Conservation (phyloP, 1,140 invertebrate genomes). For the Melipona quadrifasciata region DNA sequence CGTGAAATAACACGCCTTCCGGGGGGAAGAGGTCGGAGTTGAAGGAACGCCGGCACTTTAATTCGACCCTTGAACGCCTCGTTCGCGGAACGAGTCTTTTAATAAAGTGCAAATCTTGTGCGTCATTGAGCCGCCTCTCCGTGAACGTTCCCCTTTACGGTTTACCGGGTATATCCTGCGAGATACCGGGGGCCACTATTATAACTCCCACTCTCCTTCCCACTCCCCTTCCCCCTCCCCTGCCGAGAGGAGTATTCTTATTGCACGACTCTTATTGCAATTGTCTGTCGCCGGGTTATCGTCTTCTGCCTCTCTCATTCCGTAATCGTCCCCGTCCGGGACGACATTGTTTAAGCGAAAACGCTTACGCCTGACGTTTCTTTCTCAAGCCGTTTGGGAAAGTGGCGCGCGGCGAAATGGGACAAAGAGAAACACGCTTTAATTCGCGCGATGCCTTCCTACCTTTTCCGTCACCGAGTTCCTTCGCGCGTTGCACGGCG, state of each 20-base stretch:
- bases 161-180: conserved; percentile 32
- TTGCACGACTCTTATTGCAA: conserved; percentile 42
- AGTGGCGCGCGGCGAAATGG: neutral
- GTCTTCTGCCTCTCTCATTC: conserved; percentile 36
- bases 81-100: conserved; percentile 53
- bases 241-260: conserved; percentile 49
- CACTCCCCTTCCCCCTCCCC: too few species aligned
- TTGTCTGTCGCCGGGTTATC: conserved; percentile 48
- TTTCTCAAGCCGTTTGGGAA: neutral
- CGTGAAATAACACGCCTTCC: conserved; percentile 6
- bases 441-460: conserved; percentile 42
- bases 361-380: neutral
- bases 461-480: conserved; percentile 78
- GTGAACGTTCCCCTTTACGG: conserved; percentile 54
- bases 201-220: neutral
- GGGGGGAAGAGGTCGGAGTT: too few species aligned
- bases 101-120: conserved; percentile 67
- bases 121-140: conserved; percentile 41
- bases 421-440: neutral
- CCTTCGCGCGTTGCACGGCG: conserved; percentile 75
- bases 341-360: conserved; percentile 19
- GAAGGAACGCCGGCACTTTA: neutral
- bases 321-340: conserved; percentile 30
- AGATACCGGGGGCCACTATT: conserved; percentile 8
- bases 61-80: conserved; percentile 36